Evolutionary conservation across 2,797 vertebrate species (phyloP).

Genomic region (Halcyon chelicuti): DNA sequence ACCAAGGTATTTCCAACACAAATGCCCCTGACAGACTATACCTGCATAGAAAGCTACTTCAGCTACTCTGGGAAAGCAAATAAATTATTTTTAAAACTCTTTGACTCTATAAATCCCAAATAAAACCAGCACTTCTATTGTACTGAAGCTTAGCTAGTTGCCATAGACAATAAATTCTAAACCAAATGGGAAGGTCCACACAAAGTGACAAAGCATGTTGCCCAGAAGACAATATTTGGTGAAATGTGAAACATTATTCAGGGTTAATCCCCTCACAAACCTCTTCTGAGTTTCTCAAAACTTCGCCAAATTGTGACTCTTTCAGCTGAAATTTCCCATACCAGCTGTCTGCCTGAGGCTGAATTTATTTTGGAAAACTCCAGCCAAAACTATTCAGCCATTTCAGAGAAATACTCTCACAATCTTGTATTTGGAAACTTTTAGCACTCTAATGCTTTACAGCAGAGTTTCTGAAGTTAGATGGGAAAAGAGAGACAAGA

Average conservation of each 20-base stretch:
- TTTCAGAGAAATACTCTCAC: constrained; percentile 49
- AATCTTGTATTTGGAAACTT: constrained; percentile 62
- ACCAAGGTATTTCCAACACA: not conserved
- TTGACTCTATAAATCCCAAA: not conserved
- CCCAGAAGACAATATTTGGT: not conserved
- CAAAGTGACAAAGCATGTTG: not conserved
- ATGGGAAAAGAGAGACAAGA: not conserved
- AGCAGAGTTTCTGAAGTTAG: constrained; percentile 1
- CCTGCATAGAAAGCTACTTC: not conserved
- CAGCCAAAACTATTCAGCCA: constrained; percentile 56
- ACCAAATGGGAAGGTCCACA: not conserved
- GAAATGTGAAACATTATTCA: constrained; percentile 2
- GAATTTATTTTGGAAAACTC: constrained; percentile 61
- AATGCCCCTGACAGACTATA: not conserved
- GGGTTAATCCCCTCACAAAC: constrained; percentile 8
- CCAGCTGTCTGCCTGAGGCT: constrained; percentile 43
- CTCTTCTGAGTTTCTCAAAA: constrained; percentile 22
- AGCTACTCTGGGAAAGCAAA: not conserved
- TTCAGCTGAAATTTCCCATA: constrained; percentile 56
- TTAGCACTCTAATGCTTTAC: not conserved
- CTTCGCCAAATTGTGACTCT: constrained; percentile 27
- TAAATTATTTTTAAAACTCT: not conserved
- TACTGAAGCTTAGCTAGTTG: not conserved
- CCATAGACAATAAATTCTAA: not conserved
- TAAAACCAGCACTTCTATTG: not conserved